Evolutionary conservation across 1,140 invertebrate species (phyloP).

Genomic region (Cotesia chilonis): DNA sequence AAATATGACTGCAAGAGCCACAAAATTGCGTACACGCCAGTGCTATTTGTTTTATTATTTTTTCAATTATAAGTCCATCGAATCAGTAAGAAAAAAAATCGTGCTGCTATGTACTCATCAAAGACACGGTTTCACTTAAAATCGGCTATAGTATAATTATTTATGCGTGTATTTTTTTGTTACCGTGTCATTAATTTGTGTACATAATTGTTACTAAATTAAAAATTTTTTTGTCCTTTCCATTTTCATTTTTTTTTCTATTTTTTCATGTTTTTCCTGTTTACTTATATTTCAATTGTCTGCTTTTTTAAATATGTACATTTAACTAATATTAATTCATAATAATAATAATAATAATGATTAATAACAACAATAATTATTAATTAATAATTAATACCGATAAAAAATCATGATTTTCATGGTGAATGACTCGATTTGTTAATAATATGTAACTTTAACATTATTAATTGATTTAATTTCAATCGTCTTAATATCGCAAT

Average conservation of each 20-base stretch:
- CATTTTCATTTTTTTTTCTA: neutral
- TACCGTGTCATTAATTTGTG: conserved; percentile 39
- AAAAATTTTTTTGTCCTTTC: too few species aligned
- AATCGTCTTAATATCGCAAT: conserved; percentile 21
- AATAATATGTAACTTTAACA: conserved; percentile 41
- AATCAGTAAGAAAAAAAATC: too few species aligned
- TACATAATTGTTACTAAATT: conserved; percentile 43
- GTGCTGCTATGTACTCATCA: neutral
- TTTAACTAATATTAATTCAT: conserved; percentile 42
- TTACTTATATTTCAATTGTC: conserved; percentile 46
- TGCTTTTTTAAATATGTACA: conserved; percentile 61
- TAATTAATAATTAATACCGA: conserved; percentile 58
- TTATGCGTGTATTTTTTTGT: conserved; percentile 37
- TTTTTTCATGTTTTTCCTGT: conserved; percentile 40
- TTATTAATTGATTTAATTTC: conserved; percentile 28
- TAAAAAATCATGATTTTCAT: conserved; percentile 62
- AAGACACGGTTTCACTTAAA: conserved; percentile 15
- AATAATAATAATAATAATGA: conserved; percentile 40
- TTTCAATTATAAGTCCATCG: too few species aligned
- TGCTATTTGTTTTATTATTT: too few species aligned
- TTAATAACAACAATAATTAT: conserved; percentile 65
- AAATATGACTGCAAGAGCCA: too few species aligned
- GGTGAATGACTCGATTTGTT: conserved; percentile 54
- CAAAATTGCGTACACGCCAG: too few species aligned
- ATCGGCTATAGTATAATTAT: conserved; percentile 15